phyloP scores from a whole-genome alignment of 2,888 invertebrate genomes.

The Cenopis cana region DNA sequence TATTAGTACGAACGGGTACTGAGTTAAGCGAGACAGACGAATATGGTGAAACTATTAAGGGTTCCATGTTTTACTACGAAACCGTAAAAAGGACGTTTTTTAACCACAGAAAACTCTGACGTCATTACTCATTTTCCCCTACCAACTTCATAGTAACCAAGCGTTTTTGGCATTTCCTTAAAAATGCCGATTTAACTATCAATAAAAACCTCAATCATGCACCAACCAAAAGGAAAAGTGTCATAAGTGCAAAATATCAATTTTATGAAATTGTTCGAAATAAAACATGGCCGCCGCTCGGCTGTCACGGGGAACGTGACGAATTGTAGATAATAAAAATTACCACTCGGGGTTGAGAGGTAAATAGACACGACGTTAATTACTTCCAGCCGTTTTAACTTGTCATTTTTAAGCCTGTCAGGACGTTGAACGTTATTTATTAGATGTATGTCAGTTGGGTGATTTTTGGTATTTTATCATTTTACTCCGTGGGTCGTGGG shows the following conservation, averaged over 20 bases:
- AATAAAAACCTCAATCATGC: too few species aligned
- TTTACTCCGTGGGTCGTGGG: not conserved
- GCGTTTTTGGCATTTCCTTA: too few species aligned
- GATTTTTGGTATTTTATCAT: not conserved
- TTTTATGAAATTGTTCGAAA: conserved; percentile 32
- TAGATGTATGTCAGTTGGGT: conserved; percentile 24
- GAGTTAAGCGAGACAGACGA: too few species aligned
- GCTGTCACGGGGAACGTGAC: conserved; percentile 61
- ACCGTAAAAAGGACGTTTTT: too few species aligned
- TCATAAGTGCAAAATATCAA: conserved; percentile 29
- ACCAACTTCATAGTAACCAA: too few species aligned
- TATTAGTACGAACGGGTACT: too few species aligned
- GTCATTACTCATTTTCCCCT: too few species aligned
- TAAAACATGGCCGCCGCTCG: conserved; percentile 41
- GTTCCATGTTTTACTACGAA: too few species aligned
- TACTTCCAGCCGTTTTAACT: conserved; percentile 41
- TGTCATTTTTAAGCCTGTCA: conserved; percentile 44
- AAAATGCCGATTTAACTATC: too few species aligned
- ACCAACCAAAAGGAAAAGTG: conserved; percentile 9
- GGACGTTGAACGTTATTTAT: conserved; percentile 26
- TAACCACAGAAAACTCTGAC: too few species aligned
- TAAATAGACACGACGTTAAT: conserved; percentile 44
- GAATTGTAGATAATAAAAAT: conserved; percentile 78
- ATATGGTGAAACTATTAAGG: too few species aligned
- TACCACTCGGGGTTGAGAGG: conserved; percentile 60